Conservation (phyloP, 2,888 invertebrate species). For the Drosophila prolongata region DNA sequence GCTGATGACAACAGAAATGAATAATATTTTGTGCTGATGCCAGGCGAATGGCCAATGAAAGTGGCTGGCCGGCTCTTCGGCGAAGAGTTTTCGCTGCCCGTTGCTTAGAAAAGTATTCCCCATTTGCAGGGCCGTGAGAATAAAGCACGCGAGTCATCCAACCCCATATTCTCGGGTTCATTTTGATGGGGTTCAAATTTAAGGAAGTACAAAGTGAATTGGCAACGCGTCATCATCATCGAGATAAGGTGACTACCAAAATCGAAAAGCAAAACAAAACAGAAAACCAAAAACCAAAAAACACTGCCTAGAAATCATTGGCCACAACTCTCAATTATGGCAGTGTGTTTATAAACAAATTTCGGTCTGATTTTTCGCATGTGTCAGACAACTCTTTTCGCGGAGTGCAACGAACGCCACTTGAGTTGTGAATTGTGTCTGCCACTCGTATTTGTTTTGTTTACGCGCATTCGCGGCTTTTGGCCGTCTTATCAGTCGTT, state of each 20-base stretch:
- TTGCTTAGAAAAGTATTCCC: constrained; percentile 49
- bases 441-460: constrained; percentile 65
- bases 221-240: constrained; percentile 44
- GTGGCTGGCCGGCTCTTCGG: constrained; percentile 53
- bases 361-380: constrained; percentile 32
- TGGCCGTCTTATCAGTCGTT: constrained; percentile 67
- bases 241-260: constrained; percentile 38
- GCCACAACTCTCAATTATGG: constrained; percentile 30
- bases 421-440: constrained; percentile 17
- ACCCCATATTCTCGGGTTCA: constrained; percentile 60
- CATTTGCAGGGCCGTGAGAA: constrained; percentile 65
- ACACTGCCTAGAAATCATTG: constrained; percentile 24
- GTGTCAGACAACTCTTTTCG: constrained; percentile 54
- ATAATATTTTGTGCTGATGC: constrained; percentile 59
- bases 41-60: constrained; percentile 65
- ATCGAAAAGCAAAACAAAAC: constrained; percentile 27
- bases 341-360: constrained; percentile 30
- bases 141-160: constrained; percentile 51
- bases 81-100: constrained; percentile 55
- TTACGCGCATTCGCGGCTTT: constrained; percentile 47
- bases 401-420: constrained; percentile 71
- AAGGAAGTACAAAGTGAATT: constrained; percentile 62
- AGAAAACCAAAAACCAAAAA: constrained; percentile 8
- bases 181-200: constrained; percentile 66
- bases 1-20: constrained; percentile 59